Conservation (phyloP, 2,797 vertebrate species). For the Hypotaenidia philippensis region DNA sequence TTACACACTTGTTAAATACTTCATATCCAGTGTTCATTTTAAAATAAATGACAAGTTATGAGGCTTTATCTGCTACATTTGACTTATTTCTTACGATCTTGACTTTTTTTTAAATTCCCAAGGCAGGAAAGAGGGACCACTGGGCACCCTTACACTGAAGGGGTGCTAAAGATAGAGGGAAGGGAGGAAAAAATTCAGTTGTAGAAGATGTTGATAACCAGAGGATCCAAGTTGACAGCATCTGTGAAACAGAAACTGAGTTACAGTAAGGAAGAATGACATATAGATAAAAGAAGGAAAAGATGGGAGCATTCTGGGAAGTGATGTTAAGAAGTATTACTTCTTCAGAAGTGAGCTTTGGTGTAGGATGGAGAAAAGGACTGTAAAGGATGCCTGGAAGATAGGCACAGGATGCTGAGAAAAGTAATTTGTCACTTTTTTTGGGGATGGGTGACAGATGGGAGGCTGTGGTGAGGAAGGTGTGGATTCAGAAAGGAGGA, state of each 20-base stretch:
- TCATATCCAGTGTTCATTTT: neutral
- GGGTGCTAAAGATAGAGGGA: neutral
- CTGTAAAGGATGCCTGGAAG: neutral
- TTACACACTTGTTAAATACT: neutral
- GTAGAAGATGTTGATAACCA: neutral
- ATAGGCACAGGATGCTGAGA: neutral
- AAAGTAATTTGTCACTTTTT: neutral
- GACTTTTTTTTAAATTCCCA: neutral
- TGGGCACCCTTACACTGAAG: neutral
- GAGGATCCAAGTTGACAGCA: neutral
- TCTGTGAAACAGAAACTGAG: neutral
- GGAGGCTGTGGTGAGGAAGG: conserved; percentile 6
- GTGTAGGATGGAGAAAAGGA: neutral
- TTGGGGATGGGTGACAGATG: conserved; percentile 18
- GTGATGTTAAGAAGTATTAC: neutral
- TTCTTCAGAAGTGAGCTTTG: neutral
- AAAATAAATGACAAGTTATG: neutral
- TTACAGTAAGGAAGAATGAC: neutral
- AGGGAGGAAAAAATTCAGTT: neutral
- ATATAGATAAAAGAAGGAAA: neutral
- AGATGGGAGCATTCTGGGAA: neutral
- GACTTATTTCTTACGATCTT: neutral
- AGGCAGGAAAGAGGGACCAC: neutral
- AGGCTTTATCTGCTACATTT: neutral
- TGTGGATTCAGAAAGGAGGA: neutral